phyloP scores from a whole-genome alignment of 2,888 invertebrate species.

The Cephus nigrinus region DNA sequence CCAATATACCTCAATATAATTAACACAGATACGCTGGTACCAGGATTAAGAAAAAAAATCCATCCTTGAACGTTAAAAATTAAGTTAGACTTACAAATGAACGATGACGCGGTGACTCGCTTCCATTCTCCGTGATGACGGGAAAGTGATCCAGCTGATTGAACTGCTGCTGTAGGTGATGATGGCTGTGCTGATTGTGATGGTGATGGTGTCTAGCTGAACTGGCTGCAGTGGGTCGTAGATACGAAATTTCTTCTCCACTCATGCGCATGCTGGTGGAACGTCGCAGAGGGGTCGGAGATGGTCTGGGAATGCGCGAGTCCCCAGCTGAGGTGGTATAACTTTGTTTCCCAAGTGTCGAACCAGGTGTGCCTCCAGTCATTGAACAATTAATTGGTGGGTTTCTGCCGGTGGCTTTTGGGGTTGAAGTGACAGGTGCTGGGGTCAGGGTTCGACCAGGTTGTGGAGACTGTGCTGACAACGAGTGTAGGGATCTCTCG shows the following conservation, averaged over 20 bases:
- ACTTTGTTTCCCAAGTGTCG: conserved; percentile 12
- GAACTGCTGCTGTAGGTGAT: conserved; percentile 34
- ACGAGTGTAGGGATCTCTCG: conserved; percentile 41
- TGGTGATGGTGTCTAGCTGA: conserved; percentile 33
- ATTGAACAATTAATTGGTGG: not conserved
- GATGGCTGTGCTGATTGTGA: conserved; percentile 37
- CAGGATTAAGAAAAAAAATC: too few relatives aligned
- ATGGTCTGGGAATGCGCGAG: conserved; percentile 68
- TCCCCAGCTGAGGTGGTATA: conserved; percentile 48
- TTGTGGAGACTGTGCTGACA: conserved; percentile 23
- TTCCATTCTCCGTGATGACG: conserved; percentile 74
- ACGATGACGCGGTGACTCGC: conserved; percentile 59
- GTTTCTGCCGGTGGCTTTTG: conserved; percentile 16
- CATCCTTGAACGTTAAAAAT: not conserved
- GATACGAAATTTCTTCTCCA: conserved; percentile 67
- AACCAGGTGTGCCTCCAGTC: not conserved
- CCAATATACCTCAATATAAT: too few relatives aligned
- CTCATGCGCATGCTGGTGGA: conserved; percentile 77
- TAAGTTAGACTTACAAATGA: conserved; percentile 51
- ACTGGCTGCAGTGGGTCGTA: conserved; percentile 45
- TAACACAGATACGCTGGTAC: too few relatives aligned
- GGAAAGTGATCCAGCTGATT: conserved; percentile 68
- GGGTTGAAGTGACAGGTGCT: conserved; percentile 15
- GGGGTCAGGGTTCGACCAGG: not conserved
- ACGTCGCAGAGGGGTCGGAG: conserved; percentile 70